Conservation (phyloP, 2,888 invertebrate species). For the Sylvicola cinctus region DNA sequence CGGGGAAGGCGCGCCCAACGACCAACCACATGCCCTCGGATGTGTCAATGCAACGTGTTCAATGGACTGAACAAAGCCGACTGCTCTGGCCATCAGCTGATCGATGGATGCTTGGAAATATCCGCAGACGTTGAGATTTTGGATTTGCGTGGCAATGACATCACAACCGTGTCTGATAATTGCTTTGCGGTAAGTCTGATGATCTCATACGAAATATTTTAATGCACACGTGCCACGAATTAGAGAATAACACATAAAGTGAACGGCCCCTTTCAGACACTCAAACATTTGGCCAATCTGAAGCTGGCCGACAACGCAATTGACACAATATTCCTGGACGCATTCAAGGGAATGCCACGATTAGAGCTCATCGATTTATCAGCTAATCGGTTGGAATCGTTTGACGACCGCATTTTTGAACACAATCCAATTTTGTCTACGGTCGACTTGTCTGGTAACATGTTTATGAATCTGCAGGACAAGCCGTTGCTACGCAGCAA, state of each 20-base stretch:
- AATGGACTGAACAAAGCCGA: slow-evolving; percentile 18
- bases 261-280: slow-evolving; percentile 15
- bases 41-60: slow-evolving; percentile 18
- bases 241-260: not conserved
- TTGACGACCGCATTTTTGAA: slow-evolving; percentile 31
- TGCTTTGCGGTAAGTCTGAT: slow-evolving; percentile 33
- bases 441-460: slow-evolving; percentile 39
- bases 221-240: not conserved
- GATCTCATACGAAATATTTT: not conserved
- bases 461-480: slow-evolving; percentile 32
- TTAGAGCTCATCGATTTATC: slow-evolving; percentile 36
- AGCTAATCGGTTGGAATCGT: slow-evolving; percentile 35
- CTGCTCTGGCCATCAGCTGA: slow-evolving; percentile 33
- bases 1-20: no score
- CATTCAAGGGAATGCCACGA: slow-evolving; percentile 31
- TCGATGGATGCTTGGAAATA: slow-evolving; percentile 35
- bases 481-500: slow-evolving; percentile 34
- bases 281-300: slow-evolving; percentile 15
- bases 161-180: slow-evolving; percentile 35
- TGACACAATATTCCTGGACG: slow-evolving; percentile 37
- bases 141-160: slow-evolving; percentile 37
- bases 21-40: slow-evolving; percentile 15
- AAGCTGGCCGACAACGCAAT: slow-evolving; percentile 33
- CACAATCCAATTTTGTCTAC: slow-evolving; percentile 29
- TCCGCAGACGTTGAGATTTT: slow-evolving; percentile 36